A percentile compares a stretch with the other conserved stretches of the same genome.
Evolutionary conservation across 2,113 vertebrate genomes (phyloP).

Genomic region (Gopherus flavomarginatus): DNA sequence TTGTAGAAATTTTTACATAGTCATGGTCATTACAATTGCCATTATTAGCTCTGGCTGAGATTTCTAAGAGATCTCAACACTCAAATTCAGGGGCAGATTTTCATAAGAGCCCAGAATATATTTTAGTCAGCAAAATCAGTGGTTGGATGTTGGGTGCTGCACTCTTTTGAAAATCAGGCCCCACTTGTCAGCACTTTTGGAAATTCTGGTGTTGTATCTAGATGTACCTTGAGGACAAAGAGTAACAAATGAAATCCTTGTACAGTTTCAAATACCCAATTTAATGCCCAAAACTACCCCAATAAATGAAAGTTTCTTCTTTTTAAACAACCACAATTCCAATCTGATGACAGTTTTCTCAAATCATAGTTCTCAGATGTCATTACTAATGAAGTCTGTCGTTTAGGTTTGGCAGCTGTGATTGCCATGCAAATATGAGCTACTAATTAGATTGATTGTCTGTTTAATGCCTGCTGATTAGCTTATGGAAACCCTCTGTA

Average conservation of each 20-base stretch:
- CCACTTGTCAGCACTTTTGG: not conserved
- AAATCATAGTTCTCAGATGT: conserved; percentile 77
- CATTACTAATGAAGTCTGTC: conserved; percentile 81
- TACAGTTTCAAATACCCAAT: conserved; percentile 26
- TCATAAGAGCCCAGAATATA: not conserved
- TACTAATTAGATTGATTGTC: conserved; percentile 86
- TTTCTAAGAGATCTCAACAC: not conserved
- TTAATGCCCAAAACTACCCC: conserved; percentile 18
- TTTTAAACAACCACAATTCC: conserved; percentile 61
- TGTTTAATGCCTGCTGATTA: conserved; percentile 84
- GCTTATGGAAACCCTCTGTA: conserved; percentile 82
- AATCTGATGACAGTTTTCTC: conserved; percentile 69
- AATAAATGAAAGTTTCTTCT: not conserved
- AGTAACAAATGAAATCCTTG: not conserved
- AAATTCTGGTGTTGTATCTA: not conserved
- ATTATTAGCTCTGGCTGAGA: not conserved
- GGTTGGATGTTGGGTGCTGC: fast-evolving
- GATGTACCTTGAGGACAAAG: not conserved
- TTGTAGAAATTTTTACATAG: conserved; percentile 17
- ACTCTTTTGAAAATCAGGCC: not conserved
- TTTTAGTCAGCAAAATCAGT: not conserved
- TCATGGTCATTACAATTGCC: not conserved
- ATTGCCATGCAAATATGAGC: conserved; percentile 79
- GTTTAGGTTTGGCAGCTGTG: conserved; percentile 76
- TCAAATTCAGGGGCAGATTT: not conserved